Evolutionary conservation across 2,113 vertebrate species (phyloP).

Genomic region (Pollachius pollachius): DNA sequence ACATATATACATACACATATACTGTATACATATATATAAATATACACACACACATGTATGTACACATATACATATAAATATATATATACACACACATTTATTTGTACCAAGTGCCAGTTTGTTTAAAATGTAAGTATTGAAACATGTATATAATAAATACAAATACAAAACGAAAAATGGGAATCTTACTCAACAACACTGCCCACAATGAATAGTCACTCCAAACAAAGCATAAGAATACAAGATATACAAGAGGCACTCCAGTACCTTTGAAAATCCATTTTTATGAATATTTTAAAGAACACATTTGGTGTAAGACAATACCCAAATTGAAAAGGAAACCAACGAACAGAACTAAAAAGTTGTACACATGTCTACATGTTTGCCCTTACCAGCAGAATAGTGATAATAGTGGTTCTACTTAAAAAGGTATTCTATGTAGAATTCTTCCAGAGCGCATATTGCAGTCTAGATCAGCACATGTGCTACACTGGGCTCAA

Average conservation of each 20-base stretch:
- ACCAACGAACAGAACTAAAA: slow-evolving; percentile 27
- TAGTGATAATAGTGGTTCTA: slow-evolving; percentile 25
- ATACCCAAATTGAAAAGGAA: slow-evolving; percentile 16
- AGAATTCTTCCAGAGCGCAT: slow-evolving; percentile 35
- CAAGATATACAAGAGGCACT: slow-evolving; percentile 41
- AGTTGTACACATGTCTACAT: slow-evolving; percentile 21
- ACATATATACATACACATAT: neutral
- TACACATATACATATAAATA: too few species aligned
- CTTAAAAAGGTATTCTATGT: slow-evolving; percentile 57
- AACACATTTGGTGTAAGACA: slow-evolving; percentile 52
- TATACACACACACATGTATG: neutral
- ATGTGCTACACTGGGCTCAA: slow-evolving; percentile 28
- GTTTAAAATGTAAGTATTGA: slow-evolving; percentile 10
- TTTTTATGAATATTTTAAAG: slow-evolving; percentile 47
- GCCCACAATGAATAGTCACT: slow-evolving; percentile 63
- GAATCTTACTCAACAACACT: slow-evolving; percentile 56
- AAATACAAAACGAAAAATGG: slow-evolving; percentile 31
- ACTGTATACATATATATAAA: slow-evolving; percentile 12
- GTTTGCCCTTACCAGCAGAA: slow-evolving; percentile 33
- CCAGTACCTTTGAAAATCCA: slow-evolving; percentile 35
- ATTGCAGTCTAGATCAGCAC: slow-evolving; percentile 14
- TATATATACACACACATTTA: neutral
- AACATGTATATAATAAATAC: slow-evolving; percentile 62
- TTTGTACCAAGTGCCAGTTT: slow-evolving; percentile 6
- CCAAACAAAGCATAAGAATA: slow-evolving; percentile 54